Evolutionary conservation across 2,113 vertebrate genomes (phyloP).

Genomic region (Melierax canorus): DNA sequence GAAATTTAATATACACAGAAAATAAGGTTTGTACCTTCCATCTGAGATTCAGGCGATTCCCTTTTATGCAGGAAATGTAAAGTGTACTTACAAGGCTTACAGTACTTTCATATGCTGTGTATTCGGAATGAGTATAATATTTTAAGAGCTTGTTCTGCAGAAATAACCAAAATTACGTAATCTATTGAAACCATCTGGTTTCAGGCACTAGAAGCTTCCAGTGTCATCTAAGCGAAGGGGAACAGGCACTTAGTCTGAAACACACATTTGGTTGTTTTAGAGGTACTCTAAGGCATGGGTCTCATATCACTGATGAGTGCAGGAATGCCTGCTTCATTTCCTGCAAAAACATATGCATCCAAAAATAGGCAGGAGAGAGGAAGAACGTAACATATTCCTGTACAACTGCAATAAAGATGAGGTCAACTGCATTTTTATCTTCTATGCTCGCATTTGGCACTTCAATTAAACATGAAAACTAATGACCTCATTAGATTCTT

Average conservation of each 20-base stretch:
- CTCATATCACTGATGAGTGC: neutral
- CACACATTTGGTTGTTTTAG: neutral
- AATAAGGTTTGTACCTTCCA: neutral
- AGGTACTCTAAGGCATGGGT: neutral
- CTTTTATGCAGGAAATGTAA: neutral
- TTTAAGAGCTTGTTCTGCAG: neutral
- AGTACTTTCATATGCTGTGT: neutral
- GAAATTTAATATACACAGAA: neutral
- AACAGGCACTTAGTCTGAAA: neutral
- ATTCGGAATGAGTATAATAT: neutral
- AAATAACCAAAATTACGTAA: neutral
- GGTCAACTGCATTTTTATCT: slow-evolving; percentile 50
- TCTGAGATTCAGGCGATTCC: neutral
- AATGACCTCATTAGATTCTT: slow-evolving; percentile 66
- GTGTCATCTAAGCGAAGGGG: neutral
- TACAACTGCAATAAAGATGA: neutral
- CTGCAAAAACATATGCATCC: neutral
- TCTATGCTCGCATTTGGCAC: slow-evolving; percentile 13
- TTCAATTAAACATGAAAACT: slow-evolving; percentile 57
- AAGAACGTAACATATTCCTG: neutral
- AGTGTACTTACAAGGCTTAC: neutral
- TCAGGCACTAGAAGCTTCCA: neutral
- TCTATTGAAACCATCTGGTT: slow-evolving; percentile 26
- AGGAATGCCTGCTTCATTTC: slow-evolving; percentile 11
- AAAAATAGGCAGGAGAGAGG: neutral